Evolutionary conservation across 2,888 invertebrate species (phyloP).

Genomic region (Microlaimidae sp.): DNA sequence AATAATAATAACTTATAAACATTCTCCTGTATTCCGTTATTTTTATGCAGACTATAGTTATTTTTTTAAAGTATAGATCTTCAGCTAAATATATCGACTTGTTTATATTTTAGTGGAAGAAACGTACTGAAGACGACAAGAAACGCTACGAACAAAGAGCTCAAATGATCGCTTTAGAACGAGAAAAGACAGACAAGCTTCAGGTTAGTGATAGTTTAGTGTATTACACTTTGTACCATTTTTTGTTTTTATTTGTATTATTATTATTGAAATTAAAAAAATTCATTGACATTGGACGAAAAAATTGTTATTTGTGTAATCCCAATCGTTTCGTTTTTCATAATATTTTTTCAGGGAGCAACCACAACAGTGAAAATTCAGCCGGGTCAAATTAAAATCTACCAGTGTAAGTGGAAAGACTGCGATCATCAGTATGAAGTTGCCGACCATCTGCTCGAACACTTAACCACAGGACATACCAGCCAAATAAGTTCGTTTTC

Average conservation of each 20-base stretch:
- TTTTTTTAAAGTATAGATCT: no score
- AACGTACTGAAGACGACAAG: conserved; percentile 65
- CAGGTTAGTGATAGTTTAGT: no score
- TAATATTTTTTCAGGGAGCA: not conserved
- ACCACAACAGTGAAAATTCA: conserved; percentile 24
- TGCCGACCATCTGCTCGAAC: conserved; percentile 65
- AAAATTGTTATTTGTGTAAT: conserved; percentile 22
- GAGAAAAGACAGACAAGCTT: conserved; percentile 27
- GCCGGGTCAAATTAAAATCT: conserved; percentile 44
- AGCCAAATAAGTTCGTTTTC: conserved; percentile 46
- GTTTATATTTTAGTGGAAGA: conserved; percentile 98
- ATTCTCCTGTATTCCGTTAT: no score
- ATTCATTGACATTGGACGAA: conserved; percentile 17
- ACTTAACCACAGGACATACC: conserved; percentile 51
- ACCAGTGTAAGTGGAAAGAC: conserved; percentile 72
- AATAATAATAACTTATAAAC: no score
- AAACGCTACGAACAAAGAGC: conserved; percentile 88
- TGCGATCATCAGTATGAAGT: conserved; percentile 88
- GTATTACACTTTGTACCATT: no score
- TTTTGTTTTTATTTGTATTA: not conserved
- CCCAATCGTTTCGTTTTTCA: not conserved
- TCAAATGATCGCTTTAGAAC: conserved; percentile 52
- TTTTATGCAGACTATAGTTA: no score
- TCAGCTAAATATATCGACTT: no score
- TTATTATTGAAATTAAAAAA: conserved; percentile 14